Evolutionary conservation across 2,888 invertebrate species (phyloP), one percentile per base, ranked within the genome.

Genomic region (Pristionchus fissidentatus): DNA sequence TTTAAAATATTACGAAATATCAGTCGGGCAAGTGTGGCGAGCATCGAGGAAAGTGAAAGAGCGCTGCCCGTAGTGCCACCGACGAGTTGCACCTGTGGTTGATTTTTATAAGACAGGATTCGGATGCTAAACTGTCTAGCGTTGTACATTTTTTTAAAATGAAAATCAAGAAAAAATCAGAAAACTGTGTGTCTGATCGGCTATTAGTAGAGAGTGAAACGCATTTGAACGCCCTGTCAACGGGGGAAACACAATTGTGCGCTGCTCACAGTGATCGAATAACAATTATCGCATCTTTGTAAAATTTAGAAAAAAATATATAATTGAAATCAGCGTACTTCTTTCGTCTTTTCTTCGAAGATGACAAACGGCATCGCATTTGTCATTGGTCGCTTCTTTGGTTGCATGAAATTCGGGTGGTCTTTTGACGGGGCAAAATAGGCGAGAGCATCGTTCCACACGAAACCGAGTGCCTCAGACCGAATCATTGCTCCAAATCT

Each of bases 401-500:
- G 41, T n/a, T 52, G 32, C 13, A 83, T 26, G 19, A 13, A 1
- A 83, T 83, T 83, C 10, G 73, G 38, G 29, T 49, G 26, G 8
- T 32, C 80, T 15, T 26, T 0, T 0, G 29, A 22, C 3, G 75
- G 26, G 4, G 85, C 78, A 75, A 88, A 88, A 8, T 86, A 85
- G 2, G 85, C 84, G 84, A 88, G 86, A 10, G 86, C 86, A 57
- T 88, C 88, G 79, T 88, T 88, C 88, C 88, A 88, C 29, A 87
- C 84, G 55, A 87, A 88, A 26, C 88, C 88, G 43, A 87, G 75
- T 3, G 80, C 79, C 1, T 85, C 83, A 26, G 85, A 85, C 13
- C 85, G 84, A 4, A 86, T 84, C 2, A 85, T 84, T 0, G 88
- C 84, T 29, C 88, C 88, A 66, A 87, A 88, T 0, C 87, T 88